These are phyloP conservation scores for Panzeria rudis DNA, from an alignment of 2,888 invertebrate species.

Conservation along the genomic window DNA sequence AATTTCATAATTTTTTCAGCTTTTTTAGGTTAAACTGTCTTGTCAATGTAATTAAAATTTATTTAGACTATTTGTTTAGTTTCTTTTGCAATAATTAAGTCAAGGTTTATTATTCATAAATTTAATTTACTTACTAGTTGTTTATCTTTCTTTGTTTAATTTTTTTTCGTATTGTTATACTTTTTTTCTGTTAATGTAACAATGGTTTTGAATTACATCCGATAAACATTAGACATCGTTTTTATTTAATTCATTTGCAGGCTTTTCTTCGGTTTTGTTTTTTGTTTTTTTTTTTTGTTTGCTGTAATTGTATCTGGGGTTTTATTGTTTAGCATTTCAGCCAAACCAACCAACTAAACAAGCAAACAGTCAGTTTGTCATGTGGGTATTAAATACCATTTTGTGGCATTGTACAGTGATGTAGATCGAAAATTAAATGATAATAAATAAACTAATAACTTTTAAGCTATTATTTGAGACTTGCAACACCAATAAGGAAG, in stretches of 20 bases:
- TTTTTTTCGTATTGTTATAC: conserved; percentile 14
- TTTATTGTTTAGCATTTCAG: conserved; percentile 54
- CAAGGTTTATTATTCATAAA: conserved; percentile 72
- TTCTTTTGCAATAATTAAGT: conserved; percentile 71
- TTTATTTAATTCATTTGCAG: conserved; percentile 35
- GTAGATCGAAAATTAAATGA: neutral
- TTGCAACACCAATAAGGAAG: neutral
- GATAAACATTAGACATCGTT: conserved; percentile 49
- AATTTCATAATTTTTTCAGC: neutral
- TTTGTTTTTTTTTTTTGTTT: conserved; percentile 29
- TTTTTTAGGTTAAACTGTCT: neutral
- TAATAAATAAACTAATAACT: neutral
- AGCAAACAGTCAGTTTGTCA: conserved; percentile 16
- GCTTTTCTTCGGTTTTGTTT: conserved; percentile 36
- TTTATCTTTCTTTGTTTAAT: neutral
- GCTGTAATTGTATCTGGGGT: conserved; percentile 56
- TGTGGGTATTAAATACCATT: conserved; percentile 30
- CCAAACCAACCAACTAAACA: conserved; percentile 9
- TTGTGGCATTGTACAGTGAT: neutral
- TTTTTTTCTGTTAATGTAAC: conserved; percentile 51
- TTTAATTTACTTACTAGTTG: conserved; percentile 62
- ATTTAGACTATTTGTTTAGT: conserved; percentile 20
- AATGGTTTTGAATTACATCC: conserved; percentile 69
- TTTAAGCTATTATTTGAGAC: neutral
- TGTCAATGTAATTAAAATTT: neutral